phyloP scores from a whole-genome alignment of 2,797 vertebrate genomes.

The Enteromius paludinosus region DNA sequence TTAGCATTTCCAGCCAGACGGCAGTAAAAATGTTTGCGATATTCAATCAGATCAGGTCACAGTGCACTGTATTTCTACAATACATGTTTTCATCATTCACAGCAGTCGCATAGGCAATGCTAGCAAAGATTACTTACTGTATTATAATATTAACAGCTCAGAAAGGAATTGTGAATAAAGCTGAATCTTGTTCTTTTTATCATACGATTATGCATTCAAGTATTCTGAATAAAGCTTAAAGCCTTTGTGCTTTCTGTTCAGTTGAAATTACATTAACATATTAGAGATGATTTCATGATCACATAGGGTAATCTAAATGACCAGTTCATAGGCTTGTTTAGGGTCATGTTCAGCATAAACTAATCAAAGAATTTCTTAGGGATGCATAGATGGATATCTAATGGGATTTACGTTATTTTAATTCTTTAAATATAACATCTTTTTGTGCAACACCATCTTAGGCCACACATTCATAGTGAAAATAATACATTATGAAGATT shows the following conservation, averaged over 20 bases:
- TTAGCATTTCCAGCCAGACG: conserved; percentile 6
- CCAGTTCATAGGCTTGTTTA: background rate
- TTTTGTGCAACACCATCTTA: background rate
- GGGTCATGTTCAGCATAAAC: too few relatives aligned
- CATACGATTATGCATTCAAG: background rate
- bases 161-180: background rate
- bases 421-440: background rate
- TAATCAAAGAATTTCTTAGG: background rate
- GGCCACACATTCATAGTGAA: background rate
- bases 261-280: background rate
- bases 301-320: background rate
- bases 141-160: background rate
- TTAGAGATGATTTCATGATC: too few relatives aligned
- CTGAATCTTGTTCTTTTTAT: too few relatives aligned
- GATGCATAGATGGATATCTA: background rate
- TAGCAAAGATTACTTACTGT: background rate
- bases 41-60: background rate
- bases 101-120: background rate
- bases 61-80: background rate
- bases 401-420: background rate
- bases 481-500: background rate
- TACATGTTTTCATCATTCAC: background rate
- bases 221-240: background rate
- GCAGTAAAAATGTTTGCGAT: background rate
- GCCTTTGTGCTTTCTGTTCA: too few relatives aligned